Conservation (phyloP, 1,140 invertebrate species). For the Bombus haemorrhoidalis region DNA sequence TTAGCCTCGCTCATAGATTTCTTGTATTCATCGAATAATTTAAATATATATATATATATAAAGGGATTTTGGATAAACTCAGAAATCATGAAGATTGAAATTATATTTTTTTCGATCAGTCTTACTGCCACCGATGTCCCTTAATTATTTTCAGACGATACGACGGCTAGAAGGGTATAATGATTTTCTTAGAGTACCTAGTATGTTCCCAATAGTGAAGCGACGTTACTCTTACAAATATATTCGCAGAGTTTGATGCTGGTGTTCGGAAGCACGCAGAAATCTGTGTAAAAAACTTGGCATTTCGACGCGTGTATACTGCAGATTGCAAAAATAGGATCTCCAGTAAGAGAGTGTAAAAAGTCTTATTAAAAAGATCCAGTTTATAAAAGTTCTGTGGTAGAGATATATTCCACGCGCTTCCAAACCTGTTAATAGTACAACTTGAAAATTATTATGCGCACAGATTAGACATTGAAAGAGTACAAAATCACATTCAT, state of each 20-base stretch:
- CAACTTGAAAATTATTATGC: conserved; percentile 28
- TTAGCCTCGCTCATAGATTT: background rate
- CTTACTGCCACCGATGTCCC: conserved; percentile 5
- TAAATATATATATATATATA: background rate
- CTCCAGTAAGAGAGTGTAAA: conserved; percentile 31
- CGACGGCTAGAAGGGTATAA: background rate
- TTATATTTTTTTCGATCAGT: background rate
- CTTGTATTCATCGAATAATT: background rate
- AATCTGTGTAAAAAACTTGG: background rate
- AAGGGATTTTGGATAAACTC: background rate
- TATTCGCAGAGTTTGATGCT: conserved; percentile 3
- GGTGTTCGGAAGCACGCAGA: background rate
- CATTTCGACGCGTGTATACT: background rate
- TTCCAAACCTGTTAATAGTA: conserved; percentile 21
- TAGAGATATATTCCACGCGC: conserved; percentile 2
- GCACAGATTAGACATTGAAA: conserved; percentile 41
- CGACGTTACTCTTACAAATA: conserved; percentile 24
- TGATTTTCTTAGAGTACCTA: conserved; percentile 12
- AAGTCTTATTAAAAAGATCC: background rate
- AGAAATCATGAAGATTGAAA: conserved; percentile 1
- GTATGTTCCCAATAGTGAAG: conserved; percentile 38
- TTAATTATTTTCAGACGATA: background rate
- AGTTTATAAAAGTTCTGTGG: background rate
- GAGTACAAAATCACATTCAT: conserved; percentile 46
- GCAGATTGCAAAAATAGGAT: conserved; percentile 42